Conservation (phyloP, 2,888 invertebrate species). For the Acanthacorydalis orientalis region DNA sequence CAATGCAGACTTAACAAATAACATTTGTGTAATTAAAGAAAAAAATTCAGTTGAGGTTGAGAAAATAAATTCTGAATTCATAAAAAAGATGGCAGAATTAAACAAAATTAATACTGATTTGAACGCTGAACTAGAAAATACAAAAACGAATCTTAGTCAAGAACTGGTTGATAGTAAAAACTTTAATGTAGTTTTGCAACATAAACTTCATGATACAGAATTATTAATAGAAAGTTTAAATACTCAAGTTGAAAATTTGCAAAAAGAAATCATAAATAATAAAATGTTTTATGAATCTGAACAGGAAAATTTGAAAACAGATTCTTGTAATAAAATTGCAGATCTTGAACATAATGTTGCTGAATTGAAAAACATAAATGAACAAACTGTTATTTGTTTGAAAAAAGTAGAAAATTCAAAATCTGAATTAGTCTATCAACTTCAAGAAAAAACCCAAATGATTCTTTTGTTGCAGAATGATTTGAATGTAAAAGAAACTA, state of each 20-base stretch:
- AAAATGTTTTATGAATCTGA: no score
- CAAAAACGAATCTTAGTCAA: slow-evolving; percentile 11
- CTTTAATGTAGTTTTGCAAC: neutral
- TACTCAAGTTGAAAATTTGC: slow-evolving; percentile 1
- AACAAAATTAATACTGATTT: slow-evolving; percentile 1
- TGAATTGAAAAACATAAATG: slow-evolving; percentile 8
- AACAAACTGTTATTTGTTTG: slow-evolving; percentile 8
- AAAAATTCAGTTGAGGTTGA: slow-evolving; percentile 7
- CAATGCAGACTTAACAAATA: slow-evolving; percentile 12
- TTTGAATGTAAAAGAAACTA: neutral
- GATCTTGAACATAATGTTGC: slow-evolving; percentile 3
- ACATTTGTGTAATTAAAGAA: slow-evolving; percentile 10
- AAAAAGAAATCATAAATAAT: neutral
- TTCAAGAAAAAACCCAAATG: no score
- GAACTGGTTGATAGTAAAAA: slow-evolving; percentile 8
- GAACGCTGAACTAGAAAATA: slow-evolving; percentile 11
- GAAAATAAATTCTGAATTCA: slow-evolving; percentile 5
- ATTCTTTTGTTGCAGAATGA: neutral
- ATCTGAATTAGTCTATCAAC: no score
- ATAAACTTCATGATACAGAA: no score
- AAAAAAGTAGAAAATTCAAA: slow-evolving; percentile 11
- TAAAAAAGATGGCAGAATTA: slow-evolving; percentile 6
- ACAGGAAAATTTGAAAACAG: no score
- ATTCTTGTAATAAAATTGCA: no score
- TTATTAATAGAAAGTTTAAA: no score